Evolutionary conservation across 2,888 invertebrate species (phyloP), one percentile per base, ranked within the genome.

Genomic region (Aleiodes leptofemur): DNA sequence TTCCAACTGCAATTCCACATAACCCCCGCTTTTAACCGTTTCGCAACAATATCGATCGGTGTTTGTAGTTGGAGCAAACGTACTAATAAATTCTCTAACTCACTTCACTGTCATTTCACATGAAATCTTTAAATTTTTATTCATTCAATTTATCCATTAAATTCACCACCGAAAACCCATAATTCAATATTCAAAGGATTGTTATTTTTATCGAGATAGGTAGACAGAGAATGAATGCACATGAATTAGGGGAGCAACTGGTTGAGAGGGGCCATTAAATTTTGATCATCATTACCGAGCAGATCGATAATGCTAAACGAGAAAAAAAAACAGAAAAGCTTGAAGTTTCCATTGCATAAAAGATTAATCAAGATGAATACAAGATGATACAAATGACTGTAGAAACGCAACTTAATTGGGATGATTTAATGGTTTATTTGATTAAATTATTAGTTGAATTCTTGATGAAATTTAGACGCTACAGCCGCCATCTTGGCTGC

Each of bases 31-130:
- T 68, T 55, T 68, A 53, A 50, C 70, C 66, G 68, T 64, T 75
- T 75, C 57, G 75, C 66, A 75, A 75, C 68, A 72, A 71, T 75
- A 75, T 71, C 71, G 70, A 75, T 75, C 71, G 68, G n/a, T 13
- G 31, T 43, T 43, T 11, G 43, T 43, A 9, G 43, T 43, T 43
- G 50, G 66, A 71, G 50, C 66, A 66, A 75, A 66, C 57, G 57
- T 70, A 50, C 57, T 56, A 75, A n/a, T 68, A 66, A 66, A 75
- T 75, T 71, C 43, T 50, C 66, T 55, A 55, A 66, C 71, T 75
- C 16, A 56, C 48, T 51, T 29, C 66, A 34, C 61, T 38, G 7
- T 38, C 61, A 43, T 43, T 14, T 38, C 38, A 38, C 14, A 61
- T 14, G 38, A 14, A 14, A 11, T 61, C 61, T 4, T 43, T 7